phyloP scores from a whole-genome alignment of 30 jellyfish, hydroid and myxozoan genomes.

The Haliclystus octoradiatus region DNA sequence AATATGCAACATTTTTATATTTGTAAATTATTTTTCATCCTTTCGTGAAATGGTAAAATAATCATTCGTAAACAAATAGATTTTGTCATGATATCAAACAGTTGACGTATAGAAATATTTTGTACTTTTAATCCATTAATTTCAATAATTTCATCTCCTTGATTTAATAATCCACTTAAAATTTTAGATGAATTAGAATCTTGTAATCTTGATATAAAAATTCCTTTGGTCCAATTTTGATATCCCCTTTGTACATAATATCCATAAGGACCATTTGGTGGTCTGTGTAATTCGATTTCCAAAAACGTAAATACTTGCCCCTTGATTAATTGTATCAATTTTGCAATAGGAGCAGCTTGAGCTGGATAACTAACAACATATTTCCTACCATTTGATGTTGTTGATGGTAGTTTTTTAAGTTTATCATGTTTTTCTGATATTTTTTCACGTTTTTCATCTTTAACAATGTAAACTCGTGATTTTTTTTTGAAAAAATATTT shows the following conservation, averaged over 20 bases:
- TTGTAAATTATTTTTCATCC: no score
- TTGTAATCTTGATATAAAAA: conserved; percentile 13
- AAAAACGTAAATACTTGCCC: not conserved
- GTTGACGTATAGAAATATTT: not conserved
- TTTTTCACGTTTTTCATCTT: not conserved
- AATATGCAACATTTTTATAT: no score
- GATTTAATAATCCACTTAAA: conserved; percentile 17
- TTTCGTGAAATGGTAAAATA: conserved; percentile 9
- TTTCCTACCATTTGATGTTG: no score
- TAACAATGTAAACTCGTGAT: not conserved
- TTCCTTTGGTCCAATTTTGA: conserved; percentile 11
- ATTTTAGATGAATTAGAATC: conserved; percentile 6
- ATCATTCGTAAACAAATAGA: conserved; percentile 3
- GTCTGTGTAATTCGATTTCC: conserved; percentile 15
- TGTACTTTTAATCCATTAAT: conserved; percentile 8
- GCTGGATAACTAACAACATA: not conserved
- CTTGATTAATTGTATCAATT: not conserved
- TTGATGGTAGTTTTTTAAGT: no score
- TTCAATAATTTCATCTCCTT: conserved; percentile 29
- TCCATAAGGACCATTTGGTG: conserved; percentile 33
- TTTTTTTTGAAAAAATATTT: no score
- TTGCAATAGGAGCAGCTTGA: not conserved
- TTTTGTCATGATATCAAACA: conserved; percentile 9
- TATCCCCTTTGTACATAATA: conserved; percentile 25
- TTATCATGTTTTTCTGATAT: not conserved